Evolutionary conservation across 2,797 vertebrate species (phyloP), one percentile per base, ranked within the genome.

Genomic region (Ctenosaura bakeri): DNA sequence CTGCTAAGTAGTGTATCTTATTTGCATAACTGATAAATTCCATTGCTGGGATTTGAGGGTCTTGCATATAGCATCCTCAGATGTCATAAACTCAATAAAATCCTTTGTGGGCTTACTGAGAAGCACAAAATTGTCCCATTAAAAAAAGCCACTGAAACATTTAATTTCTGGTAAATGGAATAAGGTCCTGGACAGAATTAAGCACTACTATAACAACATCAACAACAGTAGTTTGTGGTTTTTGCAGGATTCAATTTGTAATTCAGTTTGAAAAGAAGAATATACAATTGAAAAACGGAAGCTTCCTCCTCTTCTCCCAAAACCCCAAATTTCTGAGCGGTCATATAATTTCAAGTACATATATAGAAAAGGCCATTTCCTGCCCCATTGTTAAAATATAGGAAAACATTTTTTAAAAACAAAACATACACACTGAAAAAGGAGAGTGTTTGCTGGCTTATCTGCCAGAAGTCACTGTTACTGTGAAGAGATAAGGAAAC

Each of bases 111-210:
- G 46, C 62, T 81, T 88, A 69, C 32, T 38, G 35, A 35, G 38
- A 85, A 79, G 62, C 77, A 81, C 56, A 50, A 71, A 88, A 81
- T 56, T 71, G 29, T 42, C 77, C 4, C 38, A 46, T 90, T 85
- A 86, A 50, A 59, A 35, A 71, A 90, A 90, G 77, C 35, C 66
- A 59, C 29, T 86, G 26, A 38, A 35, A 18, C 80, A 32, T 56
- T 85, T 32, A 18, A 73, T 46, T 66, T 29, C 66, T 59, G 29
- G 20, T 80, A 35, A 46, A 86, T 42, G 77, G 26, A 85, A 73
- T 46, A 80, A 71, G 24, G 46, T 13, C 46, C n/a, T 56, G 78
- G 71, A 81, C n/a, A 71, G n/a, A 88, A 54, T 81, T 71, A 88
- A 88, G 78, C 64, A 13, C 46, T 12, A 12, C 78, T 50, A 1